Evolutionary conservation across 2,797 vertebrate genomes (phyloP).

Genomic region (Gymnoscopelus microlampas): DNA sequence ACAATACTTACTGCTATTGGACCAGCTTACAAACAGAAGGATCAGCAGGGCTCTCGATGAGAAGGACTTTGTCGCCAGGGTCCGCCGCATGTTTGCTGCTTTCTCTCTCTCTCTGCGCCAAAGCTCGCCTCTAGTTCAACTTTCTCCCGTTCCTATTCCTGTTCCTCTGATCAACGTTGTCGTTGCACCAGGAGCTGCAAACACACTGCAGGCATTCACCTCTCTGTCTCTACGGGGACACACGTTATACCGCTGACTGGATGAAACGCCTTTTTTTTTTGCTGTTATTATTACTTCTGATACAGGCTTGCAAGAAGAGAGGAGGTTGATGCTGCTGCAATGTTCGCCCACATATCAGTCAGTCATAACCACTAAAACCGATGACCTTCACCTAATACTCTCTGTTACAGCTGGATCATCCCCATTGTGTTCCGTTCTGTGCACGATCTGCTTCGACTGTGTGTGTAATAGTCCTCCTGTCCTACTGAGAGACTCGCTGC

Average conservation of each 20-base stretch:
- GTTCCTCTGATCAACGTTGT: background rate
- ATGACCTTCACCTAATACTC: constrained; percentile 16
- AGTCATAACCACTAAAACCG: background rate
- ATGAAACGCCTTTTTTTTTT: constrained; percentile 25
- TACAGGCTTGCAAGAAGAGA: constrained; percentile 34
- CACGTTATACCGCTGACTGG: constrained; percentile 42
- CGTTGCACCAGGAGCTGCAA: constrained; percentile 33
- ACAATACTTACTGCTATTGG: constrained; percentile 76
- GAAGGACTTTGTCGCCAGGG: constrained; percentile 57
- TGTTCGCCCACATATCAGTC: constrained; percentile 22
- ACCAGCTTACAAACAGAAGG: constrained; percentile 71
- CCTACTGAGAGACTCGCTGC: too few species aligned
- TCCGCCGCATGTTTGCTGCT: constrained; percentile 77
- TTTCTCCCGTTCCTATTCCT: too few species aligned
- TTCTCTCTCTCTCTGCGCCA: constrained; percentile 20
- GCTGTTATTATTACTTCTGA: constrained; percentile 26
- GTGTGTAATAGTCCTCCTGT: too few species aligned
- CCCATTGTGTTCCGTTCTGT: constrained; percentile 47
- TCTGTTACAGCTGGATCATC: constrained; percentile 39
- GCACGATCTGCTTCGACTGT: too few species aligned
- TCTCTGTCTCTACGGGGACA: background rate
- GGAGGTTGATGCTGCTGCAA: constrained; percentile 18
- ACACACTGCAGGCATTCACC: constrained; percentile 64
- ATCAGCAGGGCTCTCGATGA: constrained; percentile 69
- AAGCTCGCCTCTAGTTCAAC: background rate